phyloP scores from a whole-genome alignment of 2,113 vertebrate genomes.

The Columba janthina region DNA sequence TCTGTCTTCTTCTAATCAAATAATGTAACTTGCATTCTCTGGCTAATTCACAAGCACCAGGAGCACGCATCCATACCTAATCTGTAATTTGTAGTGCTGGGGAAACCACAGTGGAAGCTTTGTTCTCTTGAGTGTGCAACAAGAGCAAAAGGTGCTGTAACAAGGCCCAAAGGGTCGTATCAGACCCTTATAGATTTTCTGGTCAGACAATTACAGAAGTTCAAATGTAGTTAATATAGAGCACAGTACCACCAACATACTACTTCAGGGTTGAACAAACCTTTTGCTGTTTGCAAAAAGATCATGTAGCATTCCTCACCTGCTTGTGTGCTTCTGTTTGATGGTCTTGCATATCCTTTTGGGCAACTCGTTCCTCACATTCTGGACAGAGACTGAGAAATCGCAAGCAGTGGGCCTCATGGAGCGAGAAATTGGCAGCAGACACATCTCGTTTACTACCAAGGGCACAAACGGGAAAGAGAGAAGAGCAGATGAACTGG shows the following conservation, averaged over 20 bases:
- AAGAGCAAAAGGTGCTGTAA: not conserved
- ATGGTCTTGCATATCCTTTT: slow-evolving; percentile 72
- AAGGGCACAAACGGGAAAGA: too few relatives aligned
- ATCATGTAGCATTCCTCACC: slow-evolving; percentile 61
- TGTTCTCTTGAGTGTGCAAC: not conserved
- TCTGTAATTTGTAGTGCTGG: not conserved
- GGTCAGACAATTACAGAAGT: not conserved
- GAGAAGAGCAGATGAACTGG: too few relatives aligned
- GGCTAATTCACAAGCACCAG: not conserved
- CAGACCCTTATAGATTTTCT: not conserved
- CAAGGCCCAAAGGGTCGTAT: not conserved
- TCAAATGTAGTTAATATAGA: not conserved
- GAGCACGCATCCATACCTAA: not conserved
- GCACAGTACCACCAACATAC: not conserved
- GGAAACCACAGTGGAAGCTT: not conserved
- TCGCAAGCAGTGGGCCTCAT: slow-evolving; percentile 79
- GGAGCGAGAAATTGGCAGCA: slow-evolving; percentile 73
- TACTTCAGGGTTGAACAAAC: not conserved
- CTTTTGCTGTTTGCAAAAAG: not conserved
- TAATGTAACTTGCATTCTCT: not conserved
- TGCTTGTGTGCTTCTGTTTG: slow-evolving; percentile 64
- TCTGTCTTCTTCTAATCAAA: not conserved
- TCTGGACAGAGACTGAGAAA: slow-evolving; percentile 77
- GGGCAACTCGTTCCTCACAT: slow-evolving; percentile 72
- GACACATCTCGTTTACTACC: too few relatives aligned